Base-by-base conservation (phyloP, 2,113 vertebrate genomes). In the Nannospalax galili region DNA sequence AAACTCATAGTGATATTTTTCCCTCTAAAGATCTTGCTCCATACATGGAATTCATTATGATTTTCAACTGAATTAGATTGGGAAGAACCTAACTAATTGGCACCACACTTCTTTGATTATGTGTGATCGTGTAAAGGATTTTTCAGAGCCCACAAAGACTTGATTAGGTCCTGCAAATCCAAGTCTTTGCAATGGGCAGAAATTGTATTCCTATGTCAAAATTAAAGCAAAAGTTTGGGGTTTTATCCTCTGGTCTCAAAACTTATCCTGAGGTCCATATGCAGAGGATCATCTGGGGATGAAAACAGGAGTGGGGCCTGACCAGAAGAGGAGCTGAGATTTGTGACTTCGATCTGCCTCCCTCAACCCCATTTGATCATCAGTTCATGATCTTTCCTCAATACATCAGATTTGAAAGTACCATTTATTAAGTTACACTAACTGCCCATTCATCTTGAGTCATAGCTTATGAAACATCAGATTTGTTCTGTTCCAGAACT, bases 341-440 rank as follows among this genome's bases (percentile, higher is more conserved):
- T 85, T 69, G 65, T 95, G n/a, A 80, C 9, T 15, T 60, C 26
- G n/a, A 30, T 10, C 91, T 26, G 22, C 45, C 2, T 32, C 19
- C 32, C 14, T 62, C n/a, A n/a, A n/a, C 11, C 52, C 26, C 58
- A 24, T 91, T 90, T 58, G 73, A 42, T 60, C 42, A 91, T 90
- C 67, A 86, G 16, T 42, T 7, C 52, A 14, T 73, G 26, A 90
- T 64, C 40, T 70, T 14, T 77, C 42, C 16, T 88, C 62, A 45
- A 20, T 2, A 26, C n/a, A 48, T 78, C 40, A 74, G 24, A 48
- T 65, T 58, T 93, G 56, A 90, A 89, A 81, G 80, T 86, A 40
- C n/a, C 58, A 90, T 67, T 87, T 91, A 82, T 69, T 70, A 87
- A 88, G 94, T 82, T 73, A 19, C 22, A 74, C 10, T 35, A 89